phyloP scores from a whole-genome alignment of 2,797 vertebrate genomes.

The Furcifer pardalis region DNA sequence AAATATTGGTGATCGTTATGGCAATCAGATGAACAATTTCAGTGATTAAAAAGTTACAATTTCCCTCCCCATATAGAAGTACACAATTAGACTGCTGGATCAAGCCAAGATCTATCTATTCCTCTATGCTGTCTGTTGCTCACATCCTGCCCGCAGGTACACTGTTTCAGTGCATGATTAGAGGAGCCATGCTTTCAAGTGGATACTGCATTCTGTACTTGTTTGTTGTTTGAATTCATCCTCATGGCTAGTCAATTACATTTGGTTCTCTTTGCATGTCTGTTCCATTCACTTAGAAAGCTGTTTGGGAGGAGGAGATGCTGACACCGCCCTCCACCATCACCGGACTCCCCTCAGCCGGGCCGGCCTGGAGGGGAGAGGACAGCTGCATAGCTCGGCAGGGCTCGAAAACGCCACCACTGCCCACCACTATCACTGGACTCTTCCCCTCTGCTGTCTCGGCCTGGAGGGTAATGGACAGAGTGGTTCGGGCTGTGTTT shows the following conservation, averaged over 20 bases:
- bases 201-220: neutral
- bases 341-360: too few relatives aligned
- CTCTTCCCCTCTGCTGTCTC: too few relatives aligned
- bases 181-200: neutral
- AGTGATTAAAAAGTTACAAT: neutral
- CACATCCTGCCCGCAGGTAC: neutral
- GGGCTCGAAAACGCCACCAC: too few relatives aligned
- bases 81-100: neutral
- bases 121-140: neutral
- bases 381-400: too few relatives aligned
- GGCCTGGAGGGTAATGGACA: too few relatives aligned
- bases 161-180: neutral
- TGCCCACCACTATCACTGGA: too few relatives aligned
- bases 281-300: neutral
- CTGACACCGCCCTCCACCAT: too few relatives aligned
- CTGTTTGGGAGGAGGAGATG: too few relatives aligned
- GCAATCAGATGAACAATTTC: conserved; percentile 44
- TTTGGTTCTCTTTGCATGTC: neutral
- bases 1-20: too few relatives aligned
- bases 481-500: too few relatives aligned
- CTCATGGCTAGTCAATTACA: neutral
- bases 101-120: neutral
- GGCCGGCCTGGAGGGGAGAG: too few relatives aligned
- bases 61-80: neutral
- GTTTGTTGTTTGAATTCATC: neutral